Evolutionary conservation across 2,797 vertebrate species (phyloP).

Genomic region (Benthosema pterotum): DNA sequence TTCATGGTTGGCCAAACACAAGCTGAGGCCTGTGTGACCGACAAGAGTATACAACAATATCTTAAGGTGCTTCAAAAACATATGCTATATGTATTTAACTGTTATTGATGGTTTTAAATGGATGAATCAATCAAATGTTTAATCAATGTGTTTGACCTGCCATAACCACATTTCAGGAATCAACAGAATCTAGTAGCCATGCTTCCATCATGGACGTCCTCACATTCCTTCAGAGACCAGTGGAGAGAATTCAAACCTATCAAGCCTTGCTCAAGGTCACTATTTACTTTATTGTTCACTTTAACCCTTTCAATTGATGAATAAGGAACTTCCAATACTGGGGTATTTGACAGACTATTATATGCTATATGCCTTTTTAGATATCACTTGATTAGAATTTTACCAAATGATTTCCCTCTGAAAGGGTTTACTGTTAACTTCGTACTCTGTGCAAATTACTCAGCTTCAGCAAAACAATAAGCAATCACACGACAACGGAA

Average conservation of each 20-base stretch:
- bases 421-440: too few species aligned
- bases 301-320: neutral
- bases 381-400: too few species aligned
- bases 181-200: constrained; percentile 71
- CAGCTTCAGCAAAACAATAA: too few species aligned
- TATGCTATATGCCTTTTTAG: too few species aligned
- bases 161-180: constrained; percentile 65
- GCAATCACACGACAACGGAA: too few species aligned
- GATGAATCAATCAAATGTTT: constrained; percentile 4
- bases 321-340: neutral
- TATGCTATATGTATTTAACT: too few species aligned
- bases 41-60: constrained; percentile 87
- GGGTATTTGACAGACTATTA: too few species aligned
- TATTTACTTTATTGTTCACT: neutral
- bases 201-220: constrained; percentile 81
- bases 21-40: constrained; percentile 87
- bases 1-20: constrained; percentile 90
- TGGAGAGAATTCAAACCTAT: constrained; percentile 91
- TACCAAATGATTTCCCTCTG: too few species aligned
- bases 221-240: constrained; percentile 91
- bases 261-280: constrained; percentile 91
- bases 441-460: too few species aligned
- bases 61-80: constrained; percentile 82
- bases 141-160: constrained; percentile 37
- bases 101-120: too few species aligned